These are phyloP conservation scores for Geococcyx californianus DNA, from an alignment of 2,113 vertebrate species.

Conservation along the genomic window DNA sequence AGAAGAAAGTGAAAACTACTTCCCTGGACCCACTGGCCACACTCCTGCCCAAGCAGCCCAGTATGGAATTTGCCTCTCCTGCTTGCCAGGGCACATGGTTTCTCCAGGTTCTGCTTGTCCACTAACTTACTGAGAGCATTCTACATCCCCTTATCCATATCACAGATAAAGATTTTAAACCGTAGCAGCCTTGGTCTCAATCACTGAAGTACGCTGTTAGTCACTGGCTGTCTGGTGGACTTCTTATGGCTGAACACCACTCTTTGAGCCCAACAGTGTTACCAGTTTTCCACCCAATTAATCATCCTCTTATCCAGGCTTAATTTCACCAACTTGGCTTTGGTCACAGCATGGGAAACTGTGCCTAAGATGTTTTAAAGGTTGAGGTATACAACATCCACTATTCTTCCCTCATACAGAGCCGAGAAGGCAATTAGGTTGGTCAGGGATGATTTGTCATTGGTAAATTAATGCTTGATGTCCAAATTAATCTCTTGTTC, in stretches of 20 bases:
- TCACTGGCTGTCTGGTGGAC: not conserved
- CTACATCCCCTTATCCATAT: rapidly evolving
- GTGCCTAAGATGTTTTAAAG: not conserved
- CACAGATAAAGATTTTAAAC: not conserved
- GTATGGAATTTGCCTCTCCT: not conserved
- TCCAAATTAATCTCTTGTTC: not conserved
- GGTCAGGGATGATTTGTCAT: not conserved
- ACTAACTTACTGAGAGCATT: not conserved
- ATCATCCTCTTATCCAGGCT: not conserved
- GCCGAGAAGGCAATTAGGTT: not conserved
- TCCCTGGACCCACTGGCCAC: not conserved
- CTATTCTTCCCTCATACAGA: not conserved
- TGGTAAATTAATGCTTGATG: not conserved
- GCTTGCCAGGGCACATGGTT: not conserved
- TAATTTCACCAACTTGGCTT: not conserved
- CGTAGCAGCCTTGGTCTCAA: no score
- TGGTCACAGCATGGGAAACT: not conserved
- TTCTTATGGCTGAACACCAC: not conserved
- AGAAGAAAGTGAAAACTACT: not conserved
- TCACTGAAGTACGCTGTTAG: not conserved
- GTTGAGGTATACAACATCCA: not conserved
- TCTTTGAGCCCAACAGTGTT: not conserved
- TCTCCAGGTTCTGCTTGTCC: not conserved
- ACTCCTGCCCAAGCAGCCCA: not conserved
- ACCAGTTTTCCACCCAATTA: not conserved